Evolutionary conservation across 2,888 invertebrate genomes (phyloP).

Genomic region (Sclerodermus sp.): DNA sequence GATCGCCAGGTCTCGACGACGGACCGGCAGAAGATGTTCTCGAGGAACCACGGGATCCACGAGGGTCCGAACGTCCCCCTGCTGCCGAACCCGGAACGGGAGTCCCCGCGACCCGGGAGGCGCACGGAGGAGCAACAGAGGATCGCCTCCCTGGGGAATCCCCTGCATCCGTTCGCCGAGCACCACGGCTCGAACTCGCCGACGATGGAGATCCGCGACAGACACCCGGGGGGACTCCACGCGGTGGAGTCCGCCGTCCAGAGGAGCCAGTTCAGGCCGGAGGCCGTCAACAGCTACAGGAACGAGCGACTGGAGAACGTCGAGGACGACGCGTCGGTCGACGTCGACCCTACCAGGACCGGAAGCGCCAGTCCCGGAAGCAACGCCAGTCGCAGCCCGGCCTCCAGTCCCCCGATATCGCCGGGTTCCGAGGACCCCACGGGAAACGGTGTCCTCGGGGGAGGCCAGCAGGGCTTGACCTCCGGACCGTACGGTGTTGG

Average conservation of each 20-base stretch:
- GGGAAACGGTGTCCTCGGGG: conserved; percentile 21
- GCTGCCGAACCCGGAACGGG: conserved; percentile 17
- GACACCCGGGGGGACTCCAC: conserved; percentile 6
- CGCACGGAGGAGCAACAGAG: conserved; percentile 19
- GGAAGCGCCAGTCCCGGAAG: conserved; percentile 63
- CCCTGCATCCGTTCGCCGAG: conserved; percentile 25
- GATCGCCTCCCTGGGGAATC: conserved; percentile 18
- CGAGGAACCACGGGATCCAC: conserved; percentile 44
- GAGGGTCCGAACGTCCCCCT: conserved; percentile 55
- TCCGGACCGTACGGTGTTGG: conserved; percentile 26
- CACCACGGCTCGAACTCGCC: conserved; percentile 21
- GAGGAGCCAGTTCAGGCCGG: conserved; percentile 15
- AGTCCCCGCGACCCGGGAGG: conserved; percentile 13
- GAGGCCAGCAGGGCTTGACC: conserved; percentile 24
- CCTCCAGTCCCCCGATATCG: conserved; percentile 80
- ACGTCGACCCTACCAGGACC: conserved; percentile 53
- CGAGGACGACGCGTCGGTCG: conserved; percentile 33
- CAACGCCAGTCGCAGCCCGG: conserved; percentile 64
- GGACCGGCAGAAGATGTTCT: conserved; percentile 15
- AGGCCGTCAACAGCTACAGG: conserved; percentile 23
- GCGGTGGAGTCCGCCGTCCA: conserved; percentile 8
- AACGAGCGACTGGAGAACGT: conserved; percentile 39
- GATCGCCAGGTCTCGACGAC: conserved; percentile 12
- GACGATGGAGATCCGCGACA: conserved; percentile 18
- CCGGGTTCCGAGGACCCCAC: conserved; percentile 77